Evolutionary conservation across 2,113 vertebrate genomes (phyloP).

Genomic region (Phaethon lepturus): DNA sequence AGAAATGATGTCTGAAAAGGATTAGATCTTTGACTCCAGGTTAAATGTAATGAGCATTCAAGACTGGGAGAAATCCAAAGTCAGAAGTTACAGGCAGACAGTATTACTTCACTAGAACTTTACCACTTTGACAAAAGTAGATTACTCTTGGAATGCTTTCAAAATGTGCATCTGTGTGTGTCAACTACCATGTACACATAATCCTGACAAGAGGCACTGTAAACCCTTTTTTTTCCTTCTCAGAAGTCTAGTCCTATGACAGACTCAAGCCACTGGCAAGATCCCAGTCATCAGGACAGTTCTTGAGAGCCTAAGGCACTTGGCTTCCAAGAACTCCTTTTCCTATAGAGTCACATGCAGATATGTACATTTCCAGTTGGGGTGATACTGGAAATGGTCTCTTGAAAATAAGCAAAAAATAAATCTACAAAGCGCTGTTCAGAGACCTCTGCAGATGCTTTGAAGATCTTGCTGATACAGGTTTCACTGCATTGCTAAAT

Average conservation of each 20-base stretch:
- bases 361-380: not conserved
- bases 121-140: not conserved
- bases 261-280: not conserved
- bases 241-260: not conserved
- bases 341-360: not conserved
- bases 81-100: not conserved
- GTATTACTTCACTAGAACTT: not conserved
- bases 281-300: not conserved
- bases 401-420: not conserved
- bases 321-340: not conserved
- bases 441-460: not conserved
- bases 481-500: not conserved
- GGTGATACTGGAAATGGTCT: not conserved
- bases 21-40: not conserved
- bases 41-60: not conserved
- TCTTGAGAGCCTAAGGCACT: not conserved
- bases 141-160: not conserved
- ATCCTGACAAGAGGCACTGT: not conserved
- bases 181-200: not conserved
- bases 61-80: not conserved
- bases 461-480: not conserved
- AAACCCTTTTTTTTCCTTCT: not conserved
- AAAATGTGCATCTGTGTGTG: not conserved
- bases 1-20: not conserved
- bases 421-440: not conserved